Evolutionary conservation across 2,113 vertebrate genomes (phyloP).

Genomic region (Gallinago jamesoni): DNA sequence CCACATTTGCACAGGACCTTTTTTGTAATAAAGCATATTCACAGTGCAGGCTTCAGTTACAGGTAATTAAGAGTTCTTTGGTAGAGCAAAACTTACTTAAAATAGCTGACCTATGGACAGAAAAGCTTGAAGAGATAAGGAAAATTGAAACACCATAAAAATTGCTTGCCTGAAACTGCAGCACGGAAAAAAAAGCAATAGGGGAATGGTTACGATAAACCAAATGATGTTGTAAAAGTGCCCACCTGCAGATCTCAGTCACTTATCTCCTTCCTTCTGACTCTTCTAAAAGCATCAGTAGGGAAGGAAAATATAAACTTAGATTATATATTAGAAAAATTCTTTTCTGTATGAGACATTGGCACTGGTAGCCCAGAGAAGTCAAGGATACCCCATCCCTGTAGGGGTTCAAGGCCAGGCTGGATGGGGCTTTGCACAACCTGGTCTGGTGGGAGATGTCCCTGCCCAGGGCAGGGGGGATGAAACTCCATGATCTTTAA

Average conservation of each 20-base stretch:
- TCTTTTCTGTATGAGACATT: neutral
- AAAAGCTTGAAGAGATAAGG: neutral
- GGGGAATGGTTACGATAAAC: neutral
- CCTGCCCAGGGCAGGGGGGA: no score
- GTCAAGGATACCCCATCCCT: neutral
- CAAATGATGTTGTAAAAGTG: rapidly evolving
- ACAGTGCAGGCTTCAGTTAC: neutral
- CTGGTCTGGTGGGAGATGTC: no score
- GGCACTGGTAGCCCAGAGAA: no score
- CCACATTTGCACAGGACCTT: neutral
- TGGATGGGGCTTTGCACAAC: neutral
- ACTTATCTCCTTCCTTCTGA: neutral
- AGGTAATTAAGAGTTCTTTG: neutral
- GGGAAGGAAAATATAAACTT: neutral
- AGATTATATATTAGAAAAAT: neutral
- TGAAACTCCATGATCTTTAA: rapidly evolving
- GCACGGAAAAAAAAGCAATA: neutral
- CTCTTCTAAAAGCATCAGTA: neutral
- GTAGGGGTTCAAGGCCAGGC: neutral
- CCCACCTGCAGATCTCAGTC: neutral
- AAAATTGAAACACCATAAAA: neutral
- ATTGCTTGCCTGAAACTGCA: neutral
- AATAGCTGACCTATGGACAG: neutral
- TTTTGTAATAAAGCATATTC: neutral
- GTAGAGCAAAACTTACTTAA: neutral